Conservation (phyloP, 1,140 invertebrate genomes). For the Drosophila navojoa region DNA sequence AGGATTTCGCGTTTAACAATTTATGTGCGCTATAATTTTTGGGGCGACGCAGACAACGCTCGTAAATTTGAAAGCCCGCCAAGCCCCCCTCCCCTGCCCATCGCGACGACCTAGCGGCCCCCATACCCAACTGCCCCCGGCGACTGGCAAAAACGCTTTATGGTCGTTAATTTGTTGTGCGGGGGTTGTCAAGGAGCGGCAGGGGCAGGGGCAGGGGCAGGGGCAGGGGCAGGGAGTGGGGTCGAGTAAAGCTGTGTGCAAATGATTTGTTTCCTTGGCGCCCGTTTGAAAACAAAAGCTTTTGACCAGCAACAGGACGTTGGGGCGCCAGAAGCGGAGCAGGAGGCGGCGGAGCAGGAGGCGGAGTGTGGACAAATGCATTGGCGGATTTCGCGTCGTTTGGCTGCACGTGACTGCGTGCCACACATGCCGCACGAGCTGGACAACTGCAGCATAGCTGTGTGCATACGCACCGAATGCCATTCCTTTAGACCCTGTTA, state of each 20-base stretch:
- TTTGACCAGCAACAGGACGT: conserved; percentile 55
- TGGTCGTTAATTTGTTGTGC: conserved; percentile 78
- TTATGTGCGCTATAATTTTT: conserved; percentile 81
- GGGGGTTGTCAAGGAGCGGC: not conserved
- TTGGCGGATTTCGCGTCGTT: conserved; percentile 20
- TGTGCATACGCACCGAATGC: conserved; percentile 38
- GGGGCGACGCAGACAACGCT: conserved; percentile 68
- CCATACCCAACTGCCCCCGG: conserved; percentile 4
- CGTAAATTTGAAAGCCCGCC: conserved; percentile 56
- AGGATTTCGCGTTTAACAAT: conserved; percentile 83
- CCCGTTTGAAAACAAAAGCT: conserved; percentile 78
- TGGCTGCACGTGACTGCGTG: conserved; percentile 76
- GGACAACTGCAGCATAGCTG: conserved; percentile 22
- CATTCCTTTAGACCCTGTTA: conserved; percentile 18
- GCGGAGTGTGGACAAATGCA: conserved; percentile 14
- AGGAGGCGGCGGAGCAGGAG: not conserved
- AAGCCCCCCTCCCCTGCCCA: not conserved
- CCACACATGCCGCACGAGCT: conserved; percentile 61
- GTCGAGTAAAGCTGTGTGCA: conserved; percentile 56
- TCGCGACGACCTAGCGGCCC: not conserved
- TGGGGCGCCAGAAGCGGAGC: conserved; percentile 4
- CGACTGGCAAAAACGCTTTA: conserved; percentile 68
- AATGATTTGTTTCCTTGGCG: conserved; percentile 81
- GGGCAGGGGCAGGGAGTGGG: too few relatives aligned
- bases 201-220: not conserved